Conservation (phyloP, 2,113 vertebrate genomes). For the Monopterus albus region DNA sequence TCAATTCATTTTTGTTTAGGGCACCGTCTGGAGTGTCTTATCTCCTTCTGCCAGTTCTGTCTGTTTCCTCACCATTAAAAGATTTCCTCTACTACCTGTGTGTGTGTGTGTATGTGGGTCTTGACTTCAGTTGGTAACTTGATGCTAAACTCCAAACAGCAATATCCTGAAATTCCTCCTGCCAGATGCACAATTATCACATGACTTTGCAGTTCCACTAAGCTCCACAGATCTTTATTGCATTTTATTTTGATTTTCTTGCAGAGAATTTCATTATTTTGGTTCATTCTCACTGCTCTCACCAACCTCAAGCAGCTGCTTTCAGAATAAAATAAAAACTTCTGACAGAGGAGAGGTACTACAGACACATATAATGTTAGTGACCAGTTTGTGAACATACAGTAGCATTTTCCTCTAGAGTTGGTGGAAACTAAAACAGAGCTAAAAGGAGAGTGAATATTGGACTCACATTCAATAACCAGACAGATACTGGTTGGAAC, state of each 20-base stretch:
- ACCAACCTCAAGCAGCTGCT: no score
- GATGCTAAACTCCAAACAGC: no score
- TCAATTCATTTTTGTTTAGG: conserved; percentile 53
- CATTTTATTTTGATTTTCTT: conserved; percentile 5
- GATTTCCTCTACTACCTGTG: conserved; percentile 61
- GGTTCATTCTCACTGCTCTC: neutral
- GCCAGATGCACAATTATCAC: no score
- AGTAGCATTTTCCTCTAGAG: no score
- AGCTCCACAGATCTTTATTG: no score
- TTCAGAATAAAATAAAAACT: no score
- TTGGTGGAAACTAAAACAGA: no score
- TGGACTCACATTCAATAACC: neutral
- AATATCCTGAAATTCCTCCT: no score
- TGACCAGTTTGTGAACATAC: no score
- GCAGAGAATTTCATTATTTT: neutral
- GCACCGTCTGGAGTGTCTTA: conserved; percentile 66
- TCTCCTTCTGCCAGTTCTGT: conserved; percentile 75
- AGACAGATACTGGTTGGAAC: neutral
- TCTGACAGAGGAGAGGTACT: no score
- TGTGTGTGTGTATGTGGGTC: conserved; percentile 23
- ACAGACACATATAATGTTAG: no score
- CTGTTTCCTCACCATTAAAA: conserved; percentile 78
- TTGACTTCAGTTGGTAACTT: conserved; percentile 14
- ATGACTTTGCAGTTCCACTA: neutral
- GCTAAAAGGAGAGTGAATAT: neutral